Percentiles rank a stretch among this genome's conserved stretches.
phyloP scores from a whole-genome alignment of 2,888 invertebrate species.

The Cheilosia vernalis region DNA sequence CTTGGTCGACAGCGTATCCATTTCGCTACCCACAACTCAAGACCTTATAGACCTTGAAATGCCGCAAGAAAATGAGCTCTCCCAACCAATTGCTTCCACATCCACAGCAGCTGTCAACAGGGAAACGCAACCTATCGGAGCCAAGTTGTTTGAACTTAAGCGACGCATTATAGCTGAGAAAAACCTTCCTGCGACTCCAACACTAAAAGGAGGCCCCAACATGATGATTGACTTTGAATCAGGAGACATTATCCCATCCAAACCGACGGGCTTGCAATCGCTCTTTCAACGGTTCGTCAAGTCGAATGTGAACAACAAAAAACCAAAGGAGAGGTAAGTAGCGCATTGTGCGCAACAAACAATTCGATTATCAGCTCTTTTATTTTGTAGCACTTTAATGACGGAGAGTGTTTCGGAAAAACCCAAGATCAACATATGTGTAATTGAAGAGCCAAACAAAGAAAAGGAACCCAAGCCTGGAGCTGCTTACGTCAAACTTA shows the following conservation, averaged over 20 bases:
- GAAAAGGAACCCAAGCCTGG: conserved; percentile 86
- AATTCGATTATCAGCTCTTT: neutral
- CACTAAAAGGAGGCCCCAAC: conserved; percentile 84
- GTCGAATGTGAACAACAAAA: conserved; percentile 86
- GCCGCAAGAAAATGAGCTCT: neutral
- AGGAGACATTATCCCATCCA: conserved; percentile 80
- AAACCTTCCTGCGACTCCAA: conserved; percentile 82
- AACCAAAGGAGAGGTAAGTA: conserved; percentile 83
- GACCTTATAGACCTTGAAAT: conserved; percentile 43
- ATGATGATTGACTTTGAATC: conserved; percentile 87
- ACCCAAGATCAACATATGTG: conserved; percentile 79
- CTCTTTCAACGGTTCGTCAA: conserved; percentile 89
- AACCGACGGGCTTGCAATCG: conserved; percentile 86
- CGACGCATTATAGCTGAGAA: conserved; percentile 66
- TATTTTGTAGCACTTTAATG: conserved; percentile 82
- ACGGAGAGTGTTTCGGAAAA: conserved; percentile 84
- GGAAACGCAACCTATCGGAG: neutral
- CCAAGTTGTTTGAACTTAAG: conserved; percentile 45
- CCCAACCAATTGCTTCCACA: conserved; percentile 70
- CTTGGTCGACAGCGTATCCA: neutral
- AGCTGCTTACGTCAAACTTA: conserved; percentile 88
- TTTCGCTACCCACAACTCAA: conserved; percentile 27
- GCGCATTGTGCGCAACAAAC: neutral
- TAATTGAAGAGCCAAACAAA: conserved; percentile 78
- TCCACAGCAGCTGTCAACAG: conserved; percentile 32